A percentile compares a stretch with the other conserved stretches of the same genome.
These are phyloP conservation scores for Gonatopus flavifemur DNA, from an alignment of 1,140 invertebrate genomes.

Conservation along the genomic window DNA sequence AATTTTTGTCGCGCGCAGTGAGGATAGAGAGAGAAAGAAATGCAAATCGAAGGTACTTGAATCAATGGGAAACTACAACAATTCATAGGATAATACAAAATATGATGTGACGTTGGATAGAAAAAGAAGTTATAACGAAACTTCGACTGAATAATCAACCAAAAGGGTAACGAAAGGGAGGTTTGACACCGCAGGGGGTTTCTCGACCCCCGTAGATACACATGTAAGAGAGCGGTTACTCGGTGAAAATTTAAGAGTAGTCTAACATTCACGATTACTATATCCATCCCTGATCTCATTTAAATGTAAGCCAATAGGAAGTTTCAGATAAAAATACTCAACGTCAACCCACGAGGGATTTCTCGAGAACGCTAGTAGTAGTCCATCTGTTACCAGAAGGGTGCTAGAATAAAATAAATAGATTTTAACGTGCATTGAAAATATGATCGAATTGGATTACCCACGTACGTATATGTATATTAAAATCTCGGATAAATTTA, in stretches of 20 bases:
- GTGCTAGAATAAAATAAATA: too few species aligned
- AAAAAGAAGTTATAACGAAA: too few species aligned
- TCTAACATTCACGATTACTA: conserved; percentile 54
- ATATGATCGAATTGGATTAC: too few species aligned
- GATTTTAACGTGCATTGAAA: too few species aligned
- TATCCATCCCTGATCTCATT: conserved; percentile 44
- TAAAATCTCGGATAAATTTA: too few species aligned
- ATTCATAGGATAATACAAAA: too few species aligned
- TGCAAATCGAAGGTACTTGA: too few species aligned
- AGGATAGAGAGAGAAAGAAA: too few species aligned
- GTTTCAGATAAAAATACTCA: conserved; percentile 23
- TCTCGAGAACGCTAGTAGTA: conserved; percentile 3
- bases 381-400: conserved; percentile 23
- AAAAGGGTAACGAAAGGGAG: conserved; percentile 6
- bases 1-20: conserved; percentile 22
- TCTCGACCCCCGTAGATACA: conserved; percentile 20
- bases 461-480: too few species aligned
- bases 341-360: conserved; percentile 1
- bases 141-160: too few species aligned
- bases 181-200: conserved; percentile 17
- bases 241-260: conserved; percentile 41
- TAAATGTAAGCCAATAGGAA: conserved; percentile 36
- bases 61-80: too few species aligned
- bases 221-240: conserved; percentile 39
- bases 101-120: too few species aligned